Evolutionary conservation across 2,797 vertebrate species (phyloP).

Genomic region (Brotogeris chrysoptera): DNA sequence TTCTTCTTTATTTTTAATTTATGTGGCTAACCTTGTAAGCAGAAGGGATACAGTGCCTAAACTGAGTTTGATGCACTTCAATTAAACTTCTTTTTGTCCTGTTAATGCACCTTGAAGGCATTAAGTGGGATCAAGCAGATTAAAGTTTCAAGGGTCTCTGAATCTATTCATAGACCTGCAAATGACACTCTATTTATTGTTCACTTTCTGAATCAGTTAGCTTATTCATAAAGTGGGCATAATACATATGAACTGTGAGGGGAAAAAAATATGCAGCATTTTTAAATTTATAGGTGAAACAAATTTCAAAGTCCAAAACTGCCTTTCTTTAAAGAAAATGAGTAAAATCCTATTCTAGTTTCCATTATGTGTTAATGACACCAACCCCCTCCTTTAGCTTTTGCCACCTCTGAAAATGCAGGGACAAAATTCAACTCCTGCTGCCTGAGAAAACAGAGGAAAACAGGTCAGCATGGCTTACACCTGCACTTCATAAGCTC

Average conservation of each 20-base stretch:
- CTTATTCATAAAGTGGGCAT: background rate
- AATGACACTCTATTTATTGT: background rate
- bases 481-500: background rate
- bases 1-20: constrained; percentile 3
- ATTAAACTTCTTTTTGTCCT: constrained; percentile 50
- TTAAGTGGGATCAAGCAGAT: constrained; percentile 50
- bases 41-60: background rate
- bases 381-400: background rate
- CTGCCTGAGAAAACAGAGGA: background rate
- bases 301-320: constrained; percentile 9
- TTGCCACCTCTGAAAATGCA: background rate
- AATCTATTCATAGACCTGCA: constrained; percentile 33
- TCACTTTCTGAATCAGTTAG: background rate
- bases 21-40: background rate
- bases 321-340: background rate
- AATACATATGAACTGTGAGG: background rate
- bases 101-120: constrained; percentile 40
- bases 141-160: constrained; percentile 42
- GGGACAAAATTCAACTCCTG: background rate
- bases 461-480: background rate
- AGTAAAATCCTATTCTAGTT: background rate
- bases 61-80: background rate
- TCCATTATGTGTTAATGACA: background rate
- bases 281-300: constrained; percentile 13
- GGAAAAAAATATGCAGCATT: background rate